A percentile compares a stretch with the other conserved stretches of the same genome.
Conservation (phyloP, 2,797 vertebrate species). For the Bovichtus diacanthus region DNA sequence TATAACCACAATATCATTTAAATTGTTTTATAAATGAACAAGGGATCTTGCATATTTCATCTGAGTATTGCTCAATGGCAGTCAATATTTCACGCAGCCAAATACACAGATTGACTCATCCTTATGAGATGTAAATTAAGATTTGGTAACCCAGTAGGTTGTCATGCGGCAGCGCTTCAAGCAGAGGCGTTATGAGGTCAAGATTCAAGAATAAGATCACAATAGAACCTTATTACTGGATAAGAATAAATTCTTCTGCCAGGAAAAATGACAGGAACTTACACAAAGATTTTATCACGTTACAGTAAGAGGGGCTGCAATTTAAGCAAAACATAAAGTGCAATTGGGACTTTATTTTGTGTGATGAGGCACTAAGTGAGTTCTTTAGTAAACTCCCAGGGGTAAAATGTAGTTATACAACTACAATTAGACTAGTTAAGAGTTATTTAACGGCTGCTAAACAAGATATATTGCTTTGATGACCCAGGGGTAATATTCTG, state of each 20-base stretch:
- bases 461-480: not conserved
- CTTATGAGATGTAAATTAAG: conserved; percentile 12
- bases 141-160: conserved; percentile 4
- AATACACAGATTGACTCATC: conserved; percentile 4
- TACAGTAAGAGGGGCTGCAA: conserved; percentile 4
- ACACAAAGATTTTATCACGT: conserved; percentile 13
- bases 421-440: conserved; percentile 1
- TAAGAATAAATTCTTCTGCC: conserved; percentile 5
- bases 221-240: conserved; percentile 13
- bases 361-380: conserved; percentile 10
- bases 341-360: not conserved
- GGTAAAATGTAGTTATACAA: conserved; percentile 5
- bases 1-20: not conserved
- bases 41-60: not conserved
- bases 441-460: conserved; percentile 16
- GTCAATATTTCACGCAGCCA: not conserved
- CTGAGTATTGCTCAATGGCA: not conserved
- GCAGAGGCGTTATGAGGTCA: not conserved
- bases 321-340: conserved; percentile 18
- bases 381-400: conserved; percentile 16
- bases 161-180: not conserved
- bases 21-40: not conserved
- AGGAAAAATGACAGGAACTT: not conserved
- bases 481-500: conserved; percentile 3
- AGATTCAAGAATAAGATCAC: conserved; percentile 14